Conservation (phyloP, 2,113 vertebrate species). For the Crotalus tigris region DNA sequence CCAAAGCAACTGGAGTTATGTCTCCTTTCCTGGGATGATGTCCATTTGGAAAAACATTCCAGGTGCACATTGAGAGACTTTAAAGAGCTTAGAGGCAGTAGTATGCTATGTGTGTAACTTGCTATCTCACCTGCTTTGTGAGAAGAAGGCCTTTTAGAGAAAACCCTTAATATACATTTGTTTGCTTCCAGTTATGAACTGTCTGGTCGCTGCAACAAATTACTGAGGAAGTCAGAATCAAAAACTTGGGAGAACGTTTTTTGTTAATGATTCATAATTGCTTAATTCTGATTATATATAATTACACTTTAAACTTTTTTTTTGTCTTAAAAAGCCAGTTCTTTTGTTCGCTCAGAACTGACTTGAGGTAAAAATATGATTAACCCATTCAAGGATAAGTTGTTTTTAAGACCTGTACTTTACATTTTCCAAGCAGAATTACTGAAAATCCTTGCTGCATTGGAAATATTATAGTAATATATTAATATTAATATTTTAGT, state of each 20-base stretch:
- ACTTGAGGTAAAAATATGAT: accelerated
- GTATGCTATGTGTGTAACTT: not conserved
- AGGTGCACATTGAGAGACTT: not conserved
- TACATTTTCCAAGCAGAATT: not conserved
- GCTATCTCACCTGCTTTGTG: not conserved
- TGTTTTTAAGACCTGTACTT: not conserved
- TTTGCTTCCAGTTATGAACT: not conserved
- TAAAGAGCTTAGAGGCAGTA: not conserved
- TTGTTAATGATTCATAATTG: not conserved
- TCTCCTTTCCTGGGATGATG: not conserved
- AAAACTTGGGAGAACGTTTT: not conserved
- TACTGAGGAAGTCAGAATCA: accelerated
- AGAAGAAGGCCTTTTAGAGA: conserved; percentile 11
- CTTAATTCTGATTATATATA: not conserved
- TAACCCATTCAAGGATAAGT: not conserved
- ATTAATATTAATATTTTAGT: not conserved
- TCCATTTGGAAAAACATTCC: not conserved
- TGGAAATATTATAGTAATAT: not conserved
- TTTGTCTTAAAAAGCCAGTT: accelerated
- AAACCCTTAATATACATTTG: not conserved
- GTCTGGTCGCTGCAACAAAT: accelerated
- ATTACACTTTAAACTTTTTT: not conserved
- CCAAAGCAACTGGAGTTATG: not conserved
- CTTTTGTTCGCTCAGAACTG: accelerated
- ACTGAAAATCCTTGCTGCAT: not conserved